These are phyloP conservation scores for Theretra japonica DNA, from an alignment of 2,888 invertebrate species.

Conservation along the genomic window DNA sequence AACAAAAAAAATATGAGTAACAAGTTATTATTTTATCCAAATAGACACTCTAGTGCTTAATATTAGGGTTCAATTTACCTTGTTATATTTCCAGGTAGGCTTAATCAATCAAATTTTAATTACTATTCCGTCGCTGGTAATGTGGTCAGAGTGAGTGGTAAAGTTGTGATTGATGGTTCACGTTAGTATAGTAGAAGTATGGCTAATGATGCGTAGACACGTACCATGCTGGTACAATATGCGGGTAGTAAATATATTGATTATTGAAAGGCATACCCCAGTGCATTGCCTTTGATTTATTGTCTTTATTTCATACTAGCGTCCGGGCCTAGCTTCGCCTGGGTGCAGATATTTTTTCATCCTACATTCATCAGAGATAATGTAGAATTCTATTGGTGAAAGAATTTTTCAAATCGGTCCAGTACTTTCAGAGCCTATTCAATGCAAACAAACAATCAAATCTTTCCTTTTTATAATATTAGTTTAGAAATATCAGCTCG, in stretches of 20 bases:
- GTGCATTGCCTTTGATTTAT: no score
- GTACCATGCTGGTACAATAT: background rate
- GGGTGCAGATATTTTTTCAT: no score
- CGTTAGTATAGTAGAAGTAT: constrained; percentile 1
- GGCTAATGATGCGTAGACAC: constrained; percentile 22
- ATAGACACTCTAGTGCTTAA: background rate
- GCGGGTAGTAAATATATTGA: background rate
- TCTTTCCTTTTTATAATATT: no score
- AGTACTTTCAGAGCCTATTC: no score
- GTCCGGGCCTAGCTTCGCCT: no score
- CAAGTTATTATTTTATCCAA: background rate
- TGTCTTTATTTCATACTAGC: no score
- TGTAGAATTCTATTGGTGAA: no score
- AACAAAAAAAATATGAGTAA: background rate
- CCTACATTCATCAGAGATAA: no score
- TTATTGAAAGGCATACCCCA: constrained; percentile 14
- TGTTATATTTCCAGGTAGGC: background rate
- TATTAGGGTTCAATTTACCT: background rate
- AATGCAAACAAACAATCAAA: no score
- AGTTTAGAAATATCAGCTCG: no score
- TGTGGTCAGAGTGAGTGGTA: constrained; percentile 13
- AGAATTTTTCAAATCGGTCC: no score
- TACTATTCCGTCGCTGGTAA: constrained; percentile 19
- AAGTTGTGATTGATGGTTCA: constrained; percentile 22
- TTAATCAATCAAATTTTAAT: constrained; percentile 22